Evolutionary conservation across 2,113 vertebrate species (phyloP).

Genomic region (Cyprinodon brontotheroides): DNA sequence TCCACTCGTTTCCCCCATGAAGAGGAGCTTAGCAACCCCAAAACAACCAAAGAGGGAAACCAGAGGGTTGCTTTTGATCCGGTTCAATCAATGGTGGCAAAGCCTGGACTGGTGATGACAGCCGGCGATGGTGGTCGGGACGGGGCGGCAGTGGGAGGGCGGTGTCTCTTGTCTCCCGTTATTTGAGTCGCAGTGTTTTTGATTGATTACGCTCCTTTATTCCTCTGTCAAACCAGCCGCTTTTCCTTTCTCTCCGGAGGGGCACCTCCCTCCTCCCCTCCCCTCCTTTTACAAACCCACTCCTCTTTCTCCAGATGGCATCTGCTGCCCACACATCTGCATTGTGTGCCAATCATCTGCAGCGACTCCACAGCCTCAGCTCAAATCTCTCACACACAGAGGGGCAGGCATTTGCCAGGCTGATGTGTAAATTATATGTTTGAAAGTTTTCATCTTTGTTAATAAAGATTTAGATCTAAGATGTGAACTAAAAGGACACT

Average conservation of each 20-base stretch:
- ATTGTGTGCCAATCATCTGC: conserved; percentile 84
- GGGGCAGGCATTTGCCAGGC: conserved; percentile 1
- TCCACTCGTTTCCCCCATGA: conserved; percentile 33
- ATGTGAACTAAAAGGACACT: background rate
- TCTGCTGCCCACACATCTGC: conserved; percentile 89
- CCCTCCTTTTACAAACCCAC: conserved; percentile 78
- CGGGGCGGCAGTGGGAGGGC: conserved; percentile 32
- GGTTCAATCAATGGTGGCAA: conserved; percentile 45
- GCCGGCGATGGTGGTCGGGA: conserved; percentile 40
- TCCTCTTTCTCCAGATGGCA: conserved; percentile 85
- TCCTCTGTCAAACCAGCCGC: conserved; percentile 83
- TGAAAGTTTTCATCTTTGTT: background rate
- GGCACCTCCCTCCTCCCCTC: conserved; percentile 49
- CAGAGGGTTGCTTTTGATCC: conserved; percentile 54
- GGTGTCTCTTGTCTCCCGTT: conserved; percentile 80
- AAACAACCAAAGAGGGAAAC: conserved; percentile 61
- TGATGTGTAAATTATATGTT: conserved; percentile 2
- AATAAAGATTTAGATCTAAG: background rate
- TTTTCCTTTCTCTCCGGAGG: conserved; percentile 59
- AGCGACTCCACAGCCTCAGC: conserved; percentile 48
- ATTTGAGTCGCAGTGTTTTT: conserved; percentile 83
- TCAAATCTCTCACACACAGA: conserved; percentile 22
- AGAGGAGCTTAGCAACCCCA: conserved; percentile 66
- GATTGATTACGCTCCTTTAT: conserved; percentile 93
- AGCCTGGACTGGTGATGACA: conserved; percentile 27